Conservation (phyloP, 2,888 invertebrate species). For the Sesamia inferens region DNA sequence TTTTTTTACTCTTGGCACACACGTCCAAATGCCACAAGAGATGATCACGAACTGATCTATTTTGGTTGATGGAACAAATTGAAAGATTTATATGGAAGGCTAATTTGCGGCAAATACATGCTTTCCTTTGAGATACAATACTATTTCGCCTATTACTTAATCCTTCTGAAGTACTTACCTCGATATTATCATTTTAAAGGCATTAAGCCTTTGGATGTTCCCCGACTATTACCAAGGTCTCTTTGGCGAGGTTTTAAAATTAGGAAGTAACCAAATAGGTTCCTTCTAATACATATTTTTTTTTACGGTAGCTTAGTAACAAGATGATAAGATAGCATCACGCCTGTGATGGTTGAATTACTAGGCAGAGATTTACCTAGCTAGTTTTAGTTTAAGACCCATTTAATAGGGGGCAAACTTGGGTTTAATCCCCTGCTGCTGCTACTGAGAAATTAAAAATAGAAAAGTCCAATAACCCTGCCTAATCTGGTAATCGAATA, state of each 20-base stretch:
- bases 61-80: conserved; percentile 77
- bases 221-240: not conserved
- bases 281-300: not conserved
- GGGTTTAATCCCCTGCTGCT: too few relatives aligned
- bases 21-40: conserved; percentile 76
- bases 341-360: not conserved
- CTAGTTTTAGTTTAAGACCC: too few relatives aligned
- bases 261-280: not conserved
- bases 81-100: conserved; percentile 66
- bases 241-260: not conserved
- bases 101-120: conserved; percentile 47
- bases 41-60: conserved; percentile 85
- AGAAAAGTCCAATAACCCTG: not conserved
- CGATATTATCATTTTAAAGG: conserved; percentile 8
- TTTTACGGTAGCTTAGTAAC: not conserved
- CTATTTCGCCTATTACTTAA: conserved; percentile 7
- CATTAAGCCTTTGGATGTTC: not conserved
- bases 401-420: too few relatives aligned
- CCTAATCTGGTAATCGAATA: not conserved
- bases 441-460: not conserved
- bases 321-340: not conserved
- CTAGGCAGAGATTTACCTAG: too few relatives aligned
- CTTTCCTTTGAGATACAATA: conserved; percentile 30
- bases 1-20: conserved; percentile 69
- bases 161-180: not conserved